Percentiles rank a stretch among this genome's conserved stretches.
Evolutionary conservation across 2,888 invertebrate species (phyloP).

Genomic region (Coenonympha glycerion): DNA sequence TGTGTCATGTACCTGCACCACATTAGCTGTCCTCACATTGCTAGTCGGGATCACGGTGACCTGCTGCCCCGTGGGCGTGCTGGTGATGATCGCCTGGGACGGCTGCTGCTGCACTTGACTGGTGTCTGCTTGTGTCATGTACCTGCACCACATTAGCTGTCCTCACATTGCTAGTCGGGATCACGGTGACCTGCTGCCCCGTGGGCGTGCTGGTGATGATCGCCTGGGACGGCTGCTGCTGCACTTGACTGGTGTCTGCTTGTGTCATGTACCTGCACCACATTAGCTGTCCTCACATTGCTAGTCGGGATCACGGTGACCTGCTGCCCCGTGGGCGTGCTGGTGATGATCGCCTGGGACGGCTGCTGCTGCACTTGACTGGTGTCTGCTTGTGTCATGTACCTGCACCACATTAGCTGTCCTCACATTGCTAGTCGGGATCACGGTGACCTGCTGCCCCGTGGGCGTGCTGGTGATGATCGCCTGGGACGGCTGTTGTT

Average conservation of each 20-base stretch:
- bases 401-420: slow-evolving; percentile 58
- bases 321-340: slow-evolving; percentile 85
- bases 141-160: slow-evolving; percentile 58
- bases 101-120: slow-evolving; percentile 47
- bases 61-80: slow-evolving; percentile 85
- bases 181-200: slow-evolving; percentile 89
- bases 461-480: slow-evolving; percentile 83
- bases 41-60: slow-evolving; percentile 86
- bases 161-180: slow-evolving; percentile 78
- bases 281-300: slow-evolving; percentile 59
- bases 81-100: slow-evolving; percentile 81
- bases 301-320: slow-evolving; percentile 86
- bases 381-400: slow-evolving; percentile 57
- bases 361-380: slow-evolving; percentile 47
- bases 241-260: slow-evolving; percentile 48
- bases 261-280: slow-evolving; percentile 64
- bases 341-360: slow-evolving; percentile 81
- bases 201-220: slow-evolving; percentile 83
- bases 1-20: slow-evolving; percentile 61
- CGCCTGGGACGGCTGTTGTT: slow-evolving; percentile 71
- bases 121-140: slow-evolving; percentile 59
- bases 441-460: slow-evolving; percentile 89
- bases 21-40: slow-evolving; percentile 59
- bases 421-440: slow-evolving; percentile 78
- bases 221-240: slow-evolving; percentile 71